phyloP scores from a whole-genome alignment of 2,113 vertebrate species.

The Chloebia gouldiae region DNA sequence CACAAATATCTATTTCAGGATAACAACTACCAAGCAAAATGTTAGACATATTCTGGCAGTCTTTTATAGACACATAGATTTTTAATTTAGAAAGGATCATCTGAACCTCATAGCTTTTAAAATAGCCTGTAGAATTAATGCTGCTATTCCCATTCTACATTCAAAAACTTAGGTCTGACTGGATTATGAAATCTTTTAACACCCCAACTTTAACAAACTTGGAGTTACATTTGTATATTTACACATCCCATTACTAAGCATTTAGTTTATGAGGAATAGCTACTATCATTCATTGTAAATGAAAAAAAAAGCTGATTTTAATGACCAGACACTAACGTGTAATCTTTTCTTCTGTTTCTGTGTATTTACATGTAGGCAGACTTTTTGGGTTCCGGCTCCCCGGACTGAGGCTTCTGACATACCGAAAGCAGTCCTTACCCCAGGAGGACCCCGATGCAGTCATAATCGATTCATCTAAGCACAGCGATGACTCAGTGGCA shows the following conservation, averaged over 20 bases:
- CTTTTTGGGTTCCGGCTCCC: conserved; percentile 93
- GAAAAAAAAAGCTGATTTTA: background rate
- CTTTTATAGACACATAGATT: background rate
- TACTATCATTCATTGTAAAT: background rate
- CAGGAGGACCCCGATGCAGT: conserved; percentile 97
- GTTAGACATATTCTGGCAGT: background rate
- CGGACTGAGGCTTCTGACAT: conserved; percentile 86
- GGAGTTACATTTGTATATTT: background rate
- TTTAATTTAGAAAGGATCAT: background rate
- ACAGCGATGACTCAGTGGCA: conserved; percentile 86
- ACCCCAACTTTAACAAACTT: background rate
- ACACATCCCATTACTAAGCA: background rate
- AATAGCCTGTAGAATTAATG: background rate
- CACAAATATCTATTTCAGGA: background rate
- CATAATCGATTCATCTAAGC: conserved; percentile 89
- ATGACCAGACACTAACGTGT: background rate
- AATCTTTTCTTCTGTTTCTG: background rate
- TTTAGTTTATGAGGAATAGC: background rate
- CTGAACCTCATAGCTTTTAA: background rate
- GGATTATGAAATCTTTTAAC: background rate
- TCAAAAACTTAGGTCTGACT: background rate
- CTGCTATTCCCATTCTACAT: background rate
- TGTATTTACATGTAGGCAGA: conserved; percentile 76
- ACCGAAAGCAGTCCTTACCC: conserved; percentile 93
- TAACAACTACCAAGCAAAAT: background rate